phyloP scores from a whole-genome alignment of 2,888 invertebrate species.

The Cheilosia variabilis region DNA sequence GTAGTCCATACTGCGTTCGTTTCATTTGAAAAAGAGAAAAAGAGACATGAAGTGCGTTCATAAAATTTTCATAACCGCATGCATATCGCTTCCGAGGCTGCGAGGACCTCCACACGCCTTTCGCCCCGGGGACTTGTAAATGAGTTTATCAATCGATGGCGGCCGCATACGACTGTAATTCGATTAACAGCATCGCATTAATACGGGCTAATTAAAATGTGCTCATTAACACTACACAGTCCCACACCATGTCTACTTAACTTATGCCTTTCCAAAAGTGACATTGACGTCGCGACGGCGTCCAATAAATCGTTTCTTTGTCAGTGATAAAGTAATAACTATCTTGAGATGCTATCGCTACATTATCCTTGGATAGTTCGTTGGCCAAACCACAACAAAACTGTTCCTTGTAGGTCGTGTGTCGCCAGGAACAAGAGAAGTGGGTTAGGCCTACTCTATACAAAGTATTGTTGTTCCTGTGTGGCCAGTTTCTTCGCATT shows the following conservation, averaged over 20 bases:
- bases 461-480: conserved; percentile 1
- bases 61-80: conserved; percentile 19
- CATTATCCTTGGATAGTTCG: conserved; percentile 29
- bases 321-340: conserved; percentile 51
- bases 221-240: background rate
- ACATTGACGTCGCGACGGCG: conserved; percentile 1
- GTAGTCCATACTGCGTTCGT: background rate
- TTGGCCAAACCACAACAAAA: conserved; percentile 8
- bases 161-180: conserved; percentile 26
- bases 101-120: background rate
- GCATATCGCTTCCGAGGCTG: background rate
- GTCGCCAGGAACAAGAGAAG: conserved; percentile 4
- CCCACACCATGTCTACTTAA: conserved; percentile 3
- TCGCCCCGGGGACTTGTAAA: conserved; percentile 9
- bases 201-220: conserved; percentile 49
- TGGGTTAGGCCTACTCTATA: conserved; percentile 20
- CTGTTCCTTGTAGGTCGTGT: conserved; percentile 16
- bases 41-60: conserved; percentile 21
- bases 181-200: conserved; percentile 36
- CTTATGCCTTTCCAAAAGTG: background rate
- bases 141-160: conserved; percentile 34
- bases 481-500: conserved; percentile 21
- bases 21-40: conserved; percentile 34
- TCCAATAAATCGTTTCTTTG: conserved; percentile 17
- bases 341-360: conserved; percentile 19